phyloP scores from a whole-genome alignment of 1,140 invertebrate genomes.

The Asbolus verrucosus region DNA sequence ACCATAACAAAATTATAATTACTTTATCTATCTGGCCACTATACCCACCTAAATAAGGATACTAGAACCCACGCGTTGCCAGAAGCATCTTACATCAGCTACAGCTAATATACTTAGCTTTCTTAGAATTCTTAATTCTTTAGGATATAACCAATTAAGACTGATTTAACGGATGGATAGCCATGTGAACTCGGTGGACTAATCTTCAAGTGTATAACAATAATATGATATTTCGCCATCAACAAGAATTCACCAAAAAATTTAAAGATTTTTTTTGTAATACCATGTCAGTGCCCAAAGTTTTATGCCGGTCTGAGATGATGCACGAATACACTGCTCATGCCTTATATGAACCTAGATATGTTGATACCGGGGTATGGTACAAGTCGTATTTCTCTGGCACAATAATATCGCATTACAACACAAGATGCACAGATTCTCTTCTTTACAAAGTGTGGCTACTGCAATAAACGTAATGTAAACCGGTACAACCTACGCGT shows the following conservation, averaged over 20 bases:
- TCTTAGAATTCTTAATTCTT: constrained; percentile 28
- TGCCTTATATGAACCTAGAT: constrained; percentile 10
- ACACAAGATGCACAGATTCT: constrained; percentile 27
- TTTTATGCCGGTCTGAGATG: constrained; percentile 3
- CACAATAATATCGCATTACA: constrained; percentile 35
- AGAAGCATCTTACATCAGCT: constrained; percentile 11
- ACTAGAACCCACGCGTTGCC: constrained; percentile 19
- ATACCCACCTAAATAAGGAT: constrained; percentile 13
- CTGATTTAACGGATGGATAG: constrained; percentile 25
- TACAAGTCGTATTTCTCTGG: constrained; percentile 20
- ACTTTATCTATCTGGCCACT: not conserved
- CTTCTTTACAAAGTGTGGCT: constrained; percentile 27
- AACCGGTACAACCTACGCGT: constrained; percentile 28
- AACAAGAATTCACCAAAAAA: too few species aligned
- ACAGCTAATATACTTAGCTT: constrained; percentile 13
- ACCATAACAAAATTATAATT: constrained; percentile 35
- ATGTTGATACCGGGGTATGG: not conserved
- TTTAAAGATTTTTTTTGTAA: not conserved
- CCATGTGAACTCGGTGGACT: constrained; percentile 7
- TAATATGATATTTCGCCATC: too few species aligned
- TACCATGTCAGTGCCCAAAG: too few species aligned
- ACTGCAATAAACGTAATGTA: constrained; percentile 34
- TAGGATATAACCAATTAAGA: constrained; percentile 25
- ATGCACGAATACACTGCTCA: not conserved
- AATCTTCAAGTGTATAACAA: constrained; percentile 9